phyloP scores from a whole-genome alignment of 2,888 invertebrate genomes.

The Callimorpha dominula region DNA sequence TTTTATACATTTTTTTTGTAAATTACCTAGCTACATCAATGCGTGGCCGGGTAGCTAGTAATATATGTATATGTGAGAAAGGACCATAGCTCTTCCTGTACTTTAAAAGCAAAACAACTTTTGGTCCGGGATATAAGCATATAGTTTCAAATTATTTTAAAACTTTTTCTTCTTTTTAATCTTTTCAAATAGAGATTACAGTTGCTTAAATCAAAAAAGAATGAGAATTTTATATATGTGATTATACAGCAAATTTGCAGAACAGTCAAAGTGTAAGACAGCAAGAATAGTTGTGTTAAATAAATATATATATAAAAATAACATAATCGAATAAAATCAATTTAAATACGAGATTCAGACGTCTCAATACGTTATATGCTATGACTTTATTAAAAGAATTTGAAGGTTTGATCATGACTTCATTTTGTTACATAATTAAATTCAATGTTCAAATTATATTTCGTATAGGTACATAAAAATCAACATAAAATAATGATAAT shows the following conservation, averaged over 20 bases:
- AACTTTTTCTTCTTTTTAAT: no score
- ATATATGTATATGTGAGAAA: no score
- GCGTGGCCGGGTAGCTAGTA: no score
- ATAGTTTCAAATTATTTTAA: no score
- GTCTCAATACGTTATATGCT: background rate
- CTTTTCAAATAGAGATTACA: no score
- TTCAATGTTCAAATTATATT: background rate
- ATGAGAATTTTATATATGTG: background rate
- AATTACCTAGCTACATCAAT: no score
- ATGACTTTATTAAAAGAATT: background rate
- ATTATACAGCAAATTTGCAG: background rate
- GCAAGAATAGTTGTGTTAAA: background rate
- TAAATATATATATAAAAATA: background rate
- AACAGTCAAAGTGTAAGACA: background rate
- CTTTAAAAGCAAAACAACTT: no score
- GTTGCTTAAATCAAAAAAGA: background rate
- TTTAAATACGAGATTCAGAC: background rate
- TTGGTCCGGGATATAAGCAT: no score
- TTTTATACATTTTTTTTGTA: no score
- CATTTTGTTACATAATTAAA: background rate
- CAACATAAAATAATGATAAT: conserved; percentile 37
- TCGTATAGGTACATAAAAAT: conserved; percentile 6
- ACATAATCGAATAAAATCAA: background rate
- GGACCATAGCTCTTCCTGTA: no score
- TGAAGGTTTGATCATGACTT: background rate